phyloP scores from a whole-genome alignment of 1,140 invertebrate species.

The Megalopta genalis region DNA sequence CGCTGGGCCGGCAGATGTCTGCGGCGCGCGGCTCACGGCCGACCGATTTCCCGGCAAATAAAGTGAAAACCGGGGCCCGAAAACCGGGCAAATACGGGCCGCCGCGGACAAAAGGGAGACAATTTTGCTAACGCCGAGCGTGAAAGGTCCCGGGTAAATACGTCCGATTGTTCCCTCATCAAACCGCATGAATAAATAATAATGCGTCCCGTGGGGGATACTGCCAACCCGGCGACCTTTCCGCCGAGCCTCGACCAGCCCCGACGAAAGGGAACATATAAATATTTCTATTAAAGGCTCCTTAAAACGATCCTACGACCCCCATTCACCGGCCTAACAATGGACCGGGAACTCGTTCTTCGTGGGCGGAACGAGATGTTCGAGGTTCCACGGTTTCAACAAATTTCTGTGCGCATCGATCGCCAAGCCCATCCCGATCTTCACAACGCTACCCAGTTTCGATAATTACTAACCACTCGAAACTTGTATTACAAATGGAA shows the following conservation, averaged over 20 bases:
- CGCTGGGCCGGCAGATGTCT: slow-evolving; percentile 55
- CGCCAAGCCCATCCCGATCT: too few species aligned
- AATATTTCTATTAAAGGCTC: slow-evolving; percentile 75
- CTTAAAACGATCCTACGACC: slow-evolving; percentile 69
- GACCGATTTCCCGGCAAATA: slow-evolving; percentile 50
- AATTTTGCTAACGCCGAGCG: slow-evolving; percentile 66
- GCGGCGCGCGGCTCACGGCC: slow-evolving; percentile 32
- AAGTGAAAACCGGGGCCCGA: slow-evolving; percentile 48
- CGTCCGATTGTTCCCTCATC: slow-evolving; percentile 74
- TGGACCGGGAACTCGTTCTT: too few species aligned
- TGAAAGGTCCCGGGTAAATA: slow-evolving; percentile 73
- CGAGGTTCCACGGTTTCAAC: too few species aligned
- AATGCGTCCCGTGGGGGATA: slow-evolving; percentile 53
- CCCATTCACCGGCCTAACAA: slow-evolving; percentile 18
- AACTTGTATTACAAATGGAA: too few species aligned
- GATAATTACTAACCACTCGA: too few species aligned
- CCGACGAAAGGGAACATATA: slow-evolving; percentile 69
- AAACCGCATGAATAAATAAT: slow-evolving; percentile 76
- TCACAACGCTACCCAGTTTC: too few species aligned
- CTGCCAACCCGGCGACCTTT: slow-evolving; percentile 14
- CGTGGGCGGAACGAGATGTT: too few species aligned
- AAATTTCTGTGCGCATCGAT: too few species aligned
- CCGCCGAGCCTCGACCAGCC: not conserved
- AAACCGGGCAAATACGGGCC: slow-evolving; percentile 59
- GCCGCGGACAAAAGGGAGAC: slow-evolving; percentile 60